A percentile compares a stretch with the other conserved stretches of the same genome.
Conservation (phyloP, 2,888 invertebrate genomes). For the Pharmacophagus antenor region DNA sequence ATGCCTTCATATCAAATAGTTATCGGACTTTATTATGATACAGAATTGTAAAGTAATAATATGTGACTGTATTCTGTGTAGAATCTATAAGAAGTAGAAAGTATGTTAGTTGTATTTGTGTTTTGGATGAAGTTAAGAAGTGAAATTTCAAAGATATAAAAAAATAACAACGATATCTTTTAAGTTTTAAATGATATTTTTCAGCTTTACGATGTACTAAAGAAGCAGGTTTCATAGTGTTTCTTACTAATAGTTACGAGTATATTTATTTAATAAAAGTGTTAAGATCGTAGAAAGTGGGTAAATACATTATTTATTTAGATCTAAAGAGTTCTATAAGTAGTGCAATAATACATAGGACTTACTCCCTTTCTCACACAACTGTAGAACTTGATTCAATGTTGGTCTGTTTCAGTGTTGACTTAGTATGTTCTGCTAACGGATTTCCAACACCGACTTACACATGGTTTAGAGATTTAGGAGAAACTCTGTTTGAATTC, state of each 20-base stretch:
- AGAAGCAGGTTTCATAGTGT: too few relatives aligned
- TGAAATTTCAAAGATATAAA: too few relatives aligned
- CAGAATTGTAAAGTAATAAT: neutral
- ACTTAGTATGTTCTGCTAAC: constrained; percentile 53
- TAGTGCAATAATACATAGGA: neutral
- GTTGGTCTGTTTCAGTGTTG: constrained; percentile 48
- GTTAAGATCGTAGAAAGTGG: neutral
- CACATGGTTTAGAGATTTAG: constrained; percentile 54
- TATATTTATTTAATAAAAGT: neutral
- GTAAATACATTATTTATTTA: neutral
- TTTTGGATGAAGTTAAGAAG: neutral
- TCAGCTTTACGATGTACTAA: too few relatives aligned
- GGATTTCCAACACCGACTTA: constrained; percentile 58
- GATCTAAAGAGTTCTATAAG: neutral
- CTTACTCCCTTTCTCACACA: neutral
- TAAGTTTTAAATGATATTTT: too few relatives aligned
- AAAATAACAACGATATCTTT: too few relatives aligned
- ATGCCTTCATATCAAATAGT: neutral
- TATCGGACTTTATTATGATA: neutral
- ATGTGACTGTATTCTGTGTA: neutral
- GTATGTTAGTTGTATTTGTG: neutral
- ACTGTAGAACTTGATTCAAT: neutral
- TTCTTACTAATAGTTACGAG: too few relatives aligned
- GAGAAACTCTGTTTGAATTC: constrained; percentile 47
- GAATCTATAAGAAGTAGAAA: neutral